phyloP scores from a whole-genome alignment of 35 echinoderm and acorn worm species.

The Hemicentrotus pulcherrimus region DNA sequence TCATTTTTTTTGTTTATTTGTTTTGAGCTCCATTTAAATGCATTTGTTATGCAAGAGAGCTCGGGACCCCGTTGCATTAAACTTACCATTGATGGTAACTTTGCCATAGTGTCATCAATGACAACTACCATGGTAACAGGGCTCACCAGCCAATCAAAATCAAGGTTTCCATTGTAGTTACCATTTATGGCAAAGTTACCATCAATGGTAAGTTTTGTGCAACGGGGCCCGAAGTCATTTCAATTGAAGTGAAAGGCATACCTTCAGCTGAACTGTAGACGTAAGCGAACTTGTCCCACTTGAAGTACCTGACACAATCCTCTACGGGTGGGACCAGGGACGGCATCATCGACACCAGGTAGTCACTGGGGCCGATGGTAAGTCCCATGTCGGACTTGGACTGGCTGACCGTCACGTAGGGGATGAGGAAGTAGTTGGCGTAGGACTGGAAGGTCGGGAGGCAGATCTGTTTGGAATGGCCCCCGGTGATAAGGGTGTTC shows the following conservation, averaged over 20 bases:
- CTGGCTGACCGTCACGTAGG: slow-evolving; percentile 52
- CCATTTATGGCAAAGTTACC: too few species aligned
- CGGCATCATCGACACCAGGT: slow-evolving; percentile 77
- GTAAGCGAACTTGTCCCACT: slow-evolving; percentile 85
- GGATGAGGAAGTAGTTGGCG: slow-evolving; percentile 56
- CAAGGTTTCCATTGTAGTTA: too few species aligned
- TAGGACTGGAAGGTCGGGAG: slow-evolving; percentile 49
- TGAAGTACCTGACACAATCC: slow-evolving; percentile 59
- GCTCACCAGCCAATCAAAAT: too few species aligned
- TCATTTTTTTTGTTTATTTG: background rate
- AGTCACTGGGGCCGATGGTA: slow-evolving; percentile 30
- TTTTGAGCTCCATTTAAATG: background rate
- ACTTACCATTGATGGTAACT: too few species aligned
- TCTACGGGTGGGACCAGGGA: slow-evolving; percentile 62
- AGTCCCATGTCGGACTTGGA: slow-evolving; percentile 63
- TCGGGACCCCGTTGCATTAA: too few species aligned
- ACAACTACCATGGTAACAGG: too few species aligned
- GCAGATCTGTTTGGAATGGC: background rate
- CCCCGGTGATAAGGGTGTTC: slow-evolving; percentile 40
- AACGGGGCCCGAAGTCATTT: too few species aligned
- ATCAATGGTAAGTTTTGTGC: too few species aligned
- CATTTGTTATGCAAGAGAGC: background rate
- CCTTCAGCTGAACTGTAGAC: slow-evolving; percentile 79
- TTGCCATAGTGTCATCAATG: too few species aligned
- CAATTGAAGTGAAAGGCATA: background rate